Conservation (phyloP, 2,797 vertebrate species). For the Lithobates sylvaticus region DNA sequence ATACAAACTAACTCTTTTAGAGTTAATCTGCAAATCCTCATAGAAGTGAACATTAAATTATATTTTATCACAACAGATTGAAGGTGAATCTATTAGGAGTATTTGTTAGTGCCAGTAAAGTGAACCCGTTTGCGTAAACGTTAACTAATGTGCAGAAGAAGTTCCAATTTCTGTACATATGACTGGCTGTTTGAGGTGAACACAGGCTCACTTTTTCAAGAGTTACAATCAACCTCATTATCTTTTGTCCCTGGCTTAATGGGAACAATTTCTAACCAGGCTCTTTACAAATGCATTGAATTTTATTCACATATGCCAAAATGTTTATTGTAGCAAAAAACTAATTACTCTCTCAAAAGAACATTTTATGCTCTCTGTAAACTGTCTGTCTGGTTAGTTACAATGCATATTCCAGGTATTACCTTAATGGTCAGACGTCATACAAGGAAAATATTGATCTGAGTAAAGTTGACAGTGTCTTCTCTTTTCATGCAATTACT, state of each 20-base stretch:
- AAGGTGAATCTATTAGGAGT: too few relatives aligned
- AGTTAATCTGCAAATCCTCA: too few relatives aligned
- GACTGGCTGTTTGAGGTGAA: too few relatives aligned
- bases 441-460: not conserved
- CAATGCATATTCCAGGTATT: not conserved
- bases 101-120: too few relatives aligned
- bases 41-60: too few relatives aligned
- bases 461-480: not conserved
- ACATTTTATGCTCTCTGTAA: constrained; percentile 12
- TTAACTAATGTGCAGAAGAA: too few relatives aligned
- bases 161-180: too few relatives aligned
- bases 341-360: constrained; percentile 20
- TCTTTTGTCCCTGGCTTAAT: not conserved
- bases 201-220: too few relatives aligned
- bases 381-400: not conserved
- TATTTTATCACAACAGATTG: too few relatives aligned
- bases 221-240: not conserved
- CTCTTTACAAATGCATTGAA: not conserved
- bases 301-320: not conserved
- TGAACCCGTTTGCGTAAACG: too few relatives aligned
- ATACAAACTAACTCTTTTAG: too few relatives aligned
- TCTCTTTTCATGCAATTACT: not conserved
- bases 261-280: not conserved
- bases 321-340: constrained; percentile 27
- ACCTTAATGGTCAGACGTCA: not conserved